Evolutionary conservation across 2,797 vertebrate genomes (phyloP), one percentile per base, ranked within the genome.

Genomic region (Melanotaenia boesemani): DNA sequence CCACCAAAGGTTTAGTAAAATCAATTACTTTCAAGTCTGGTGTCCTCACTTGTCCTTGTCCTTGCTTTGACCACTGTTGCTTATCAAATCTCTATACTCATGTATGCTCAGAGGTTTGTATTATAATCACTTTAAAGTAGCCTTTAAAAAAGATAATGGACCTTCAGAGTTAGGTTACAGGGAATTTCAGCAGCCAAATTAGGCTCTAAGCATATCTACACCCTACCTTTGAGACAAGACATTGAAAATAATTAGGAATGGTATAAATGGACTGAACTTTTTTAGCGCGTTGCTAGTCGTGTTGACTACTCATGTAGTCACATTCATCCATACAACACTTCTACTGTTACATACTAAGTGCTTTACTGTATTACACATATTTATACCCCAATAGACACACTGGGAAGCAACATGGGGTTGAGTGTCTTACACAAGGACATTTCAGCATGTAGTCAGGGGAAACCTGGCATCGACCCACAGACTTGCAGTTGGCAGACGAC

Each of bases 71-170:
- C 61, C 66, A 70, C 64, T 75, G 79, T 73, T 72, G 36, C 82
- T 86, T 75, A 79, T 79, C n/a, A 34, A 75, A 83, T 86, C 52
- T 70, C 37, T 72, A 32, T 64, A 59, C 68, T 70, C 67, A 79
- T 68, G 46, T 74, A 67, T 73, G 57, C 59, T 52, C 70, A 78
- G 57, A 79, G 67, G 50, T 36, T 60, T 80, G 67, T 46, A 48
- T 67, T 60, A 62, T 86, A 90, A 85, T 91, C 83, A 86, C 72
- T 76, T 72, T 69, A 37, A 85, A 82, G 76, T 65, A 80, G 80
- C 64, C 70, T 81, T 78, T 80, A 87, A 83, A 79, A 72, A 63
- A 75, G 68, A 82, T 88, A 84, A 90, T 76, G 63, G 73, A 64
- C 73, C 75, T 72, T 83, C 41, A 70, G 80, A 59, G 22, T 79